These are phyloP conservation scores for Andrena bucephala DNA, from an alignment of 2,888 invertebrate species.

Conservation along the genomic window DNA sequence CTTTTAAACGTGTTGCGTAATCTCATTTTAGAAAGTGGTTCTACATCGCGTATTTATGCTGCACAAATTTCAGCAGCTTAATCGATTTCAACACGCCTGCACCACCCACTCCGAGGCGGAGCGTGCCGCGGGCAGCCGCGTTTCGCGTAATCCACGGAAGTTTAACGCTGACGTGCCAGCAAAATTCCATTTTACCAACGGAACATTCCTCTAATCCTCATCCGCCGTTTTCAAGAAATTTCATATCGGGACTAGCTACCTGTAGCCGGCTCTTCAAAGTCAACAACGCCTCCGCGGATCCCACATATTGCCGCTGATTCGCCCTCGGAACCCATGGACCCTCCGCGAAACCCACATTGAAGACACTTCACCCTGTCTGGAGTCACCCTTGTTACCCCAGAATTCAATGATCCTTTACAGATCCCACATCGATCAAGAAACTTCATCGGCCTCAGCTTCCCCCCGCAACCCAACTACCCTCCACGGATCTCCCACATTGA, in stretches of 20 bases:
- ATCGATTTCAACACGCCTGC: slow-evolving; percentile 36
- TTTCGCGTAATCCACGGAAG: slow-evolving; percentile 26
- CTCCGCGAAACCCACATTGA: too few relatives aligned
- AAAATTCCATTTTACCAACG: slow-evolving; percentile 27
- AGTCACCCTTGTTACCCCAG: too few relatives aligned
- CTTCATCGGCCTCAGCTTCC: too few relatives aligned
- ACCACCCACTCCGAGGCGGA: slow-evolving; percentile 14
- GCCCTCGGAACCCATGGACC: too few relatives aligned
- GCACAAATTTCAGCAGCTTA: slow-evolving; percentile 41
- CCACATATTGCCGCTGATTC: too few relatives aligned
- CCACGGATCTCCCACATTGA: too few relatives aligned
- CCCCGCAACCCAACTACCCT: too few relatives aligned
- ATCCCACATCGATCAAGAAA: too few relatives aligned
- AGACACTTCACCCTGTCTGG: too few relatives aligned
- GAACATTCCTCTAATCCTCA: background rate
- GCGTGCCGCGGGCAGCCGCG: slow-evolving; percentile 11
- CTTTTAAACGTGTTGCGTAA: slow-evolving; percentile 44
- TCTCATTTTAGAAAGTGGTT: slow-evolving; percentile 44
- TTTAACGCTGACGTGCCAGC: slow-evolving; percentile 51
- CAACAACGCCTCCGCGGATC: too few relatives aligned
- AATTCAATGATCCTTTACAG: too few relatives aligned
- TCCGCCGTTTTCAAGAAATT: background rate
- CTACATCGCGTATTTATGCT: slow-evolving; percentile 26
- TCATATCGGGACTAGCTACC: background rate
- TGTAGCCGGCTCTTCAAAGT: too few relatives aligned